Evolutionary conservation across 2,113 vertebrate genomes (phyloP).

Genomic region (Pterophyllum scalare): DNA sequence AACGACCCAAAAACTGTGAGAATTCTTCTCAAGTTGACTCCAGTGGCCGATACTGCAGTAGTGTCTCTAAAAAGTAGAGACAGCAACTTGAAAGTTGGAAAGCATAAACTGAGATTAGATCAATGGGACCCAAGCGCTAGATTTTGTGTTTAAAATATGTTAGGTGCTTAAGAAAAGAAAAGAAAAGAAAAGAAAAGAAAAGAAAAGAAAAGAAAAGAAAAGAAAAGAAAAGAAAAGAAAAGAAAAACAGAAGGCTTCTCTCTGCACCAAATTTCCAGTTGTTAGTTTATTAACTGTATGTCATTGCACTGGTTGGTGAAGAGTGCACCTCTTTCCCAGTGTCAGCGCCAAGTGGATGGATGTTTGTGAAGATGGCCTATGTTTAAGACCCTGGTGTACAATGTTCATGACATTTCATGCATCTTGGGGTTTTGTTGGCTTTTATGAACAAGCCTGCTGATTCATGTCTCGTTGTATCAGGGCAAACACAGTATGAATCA

Average conservation of each 20-base stretch:
- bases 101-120: not conserved
- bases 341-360: not conserved
- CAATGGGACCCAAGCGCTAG: not conserved
- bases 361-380: not conserved
- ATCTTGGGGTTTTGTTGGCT: not conserved
- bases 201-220: not conserved
- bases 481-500: not conserved
- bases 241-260: not conserved
- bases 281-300: not conserved
- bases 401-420: too few species aligned
- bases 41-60: not conserved
- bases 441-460: not conserved
- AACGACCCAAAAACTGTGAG: conserved; percentile 33
- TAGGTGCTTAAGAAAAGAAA: not conserved
- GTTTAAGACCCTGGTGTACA: not conserved
- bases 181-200: not conserved
- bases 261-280: not conserved
- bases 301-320: not conserved
- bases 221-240: not conserved
- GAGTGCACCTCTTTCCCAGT: not conserved
- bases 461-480: not conserved
- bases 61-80: not conserved
- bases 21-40: too few species aligned
- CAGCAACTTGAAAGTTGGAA: not conserved
- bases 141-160: not conserved